Conservation (phyloP, 2,888 invertebrate species). For the Epinotia bilunana region DNA sequence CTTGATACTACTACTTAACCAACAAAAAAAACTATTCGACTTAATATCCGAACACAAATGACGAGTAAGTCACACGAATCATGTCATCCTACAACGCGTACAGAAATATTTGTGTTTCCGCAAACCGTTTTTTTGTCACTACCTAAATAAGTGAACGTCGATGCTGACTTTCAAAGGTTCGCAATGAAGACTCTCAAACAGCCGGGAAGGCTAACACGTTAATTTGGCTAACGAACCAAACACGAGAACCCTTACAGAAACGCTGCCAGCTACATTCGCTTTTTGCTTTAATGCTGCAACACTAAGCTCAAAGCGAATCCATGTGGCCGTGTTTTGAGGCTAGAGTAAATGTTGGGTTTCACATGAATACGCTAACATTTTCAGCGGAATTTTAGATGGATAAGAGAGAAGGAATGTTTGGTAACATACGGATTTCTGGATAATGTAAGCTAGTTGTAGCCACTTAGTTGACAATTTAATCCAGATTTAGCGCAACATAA, state of each 20-base stretch:
- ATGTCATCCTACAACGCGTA: too few species aligned
- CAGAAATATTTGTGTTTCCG: neutral
- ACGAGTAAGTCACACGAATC: too few species aligned
- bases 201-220: slow-evolving; percentile 65
- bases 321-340: slow-evolving; percentile 44
- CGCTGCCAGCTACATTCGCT: slow-evolving; percentile 62
- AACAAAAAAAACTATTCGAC: too few species aligned
- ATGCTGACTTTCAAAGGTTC: slow-evolving; percentile 31
- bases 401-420: slow-evolving; percentile 10
- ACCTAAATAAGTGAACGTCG: slow-evolving; percentile 28
- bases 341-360: slow-evolving; percentile 28
- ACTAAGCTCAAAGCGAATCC: slow-evolving; percentile 57
- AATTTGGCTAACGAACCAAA: slow-evolving; percentile 79
- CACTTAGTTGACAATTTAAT: neutral
- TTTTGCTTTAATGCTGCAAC: slow-evolving; percentile 63
- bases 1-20: too few species aligned
- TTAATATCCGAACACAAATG: too few species aligned
- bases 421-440: neutral
- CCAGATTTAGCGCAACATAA: neutral
- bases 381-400: slow-evolving; percentile 5
- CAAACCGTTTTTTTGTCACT: neutral
- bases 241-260: slow-evolving; percentile 63
- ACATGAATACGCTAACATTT: slow-evolving; percentile 21
- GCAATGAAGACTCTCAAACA: slow-evolving; percentile 48
- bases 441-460: neutral